phyloP scores from a whole-genome alignment of 2,888 invertebrate genomes.

The Ophion obscuratus region DNA sequence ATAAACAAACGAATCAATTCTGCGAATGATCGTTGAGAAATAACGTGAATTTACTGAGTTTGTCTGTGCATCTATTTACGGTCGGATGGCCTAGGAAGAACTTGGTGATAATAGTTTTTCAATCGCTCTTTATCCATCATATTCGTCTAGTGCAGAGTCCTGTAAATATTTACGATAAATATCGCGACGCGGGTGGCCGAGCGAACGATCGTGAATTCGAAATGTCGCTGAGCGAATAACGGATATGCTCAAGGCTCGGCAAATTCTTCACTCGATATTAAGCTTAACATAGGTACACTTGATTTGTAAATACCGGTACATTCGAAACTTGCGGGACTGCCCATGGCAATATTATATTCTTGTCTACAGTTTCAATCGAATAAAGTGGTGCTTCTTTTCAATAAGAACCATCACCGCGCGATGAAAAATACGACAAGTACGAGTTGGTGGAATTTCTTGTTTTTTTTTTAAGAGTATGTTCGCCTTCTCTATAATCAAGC shows the following conservation, averaged over 20 bases:
- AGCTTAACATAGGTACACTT: constrained; percentile 28
- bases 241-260: not conserved
- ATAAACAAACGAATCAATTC: not conserved
- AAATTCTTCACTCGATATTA: constrained; percentile 22
- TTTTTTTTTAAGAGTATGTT: constrained; percentile 13
- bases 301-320: constrained; percentile 34
- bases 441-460: not conserved
- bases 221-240: not conserved
- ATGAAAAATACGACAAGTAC: no score
- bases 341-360: constrained; percentile 5
- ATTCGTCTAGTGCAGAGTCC: not conserved
- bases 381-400: no score
- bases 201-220: not conserved
- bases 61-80: no score
- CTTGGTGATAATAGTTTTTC: not conserved
- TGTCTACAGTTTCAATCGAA: no score
- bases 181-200: constrained; percentile 1
- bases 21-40: not conserved
- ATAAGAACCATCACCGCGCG: no score
- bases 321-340: constrained; percentile 16
- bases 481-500: constrained; percentile 35
- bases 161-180: not conserved
- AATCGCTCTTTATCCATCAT: not conserved
- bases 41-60: no score
- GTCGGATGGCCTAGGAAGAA: not conserved